These are phyloP conservation scores for Bhutanitis thaidina DNA, from an alignment of 2,888 invertebrate species.

Conservation along the genomic window DNA sequence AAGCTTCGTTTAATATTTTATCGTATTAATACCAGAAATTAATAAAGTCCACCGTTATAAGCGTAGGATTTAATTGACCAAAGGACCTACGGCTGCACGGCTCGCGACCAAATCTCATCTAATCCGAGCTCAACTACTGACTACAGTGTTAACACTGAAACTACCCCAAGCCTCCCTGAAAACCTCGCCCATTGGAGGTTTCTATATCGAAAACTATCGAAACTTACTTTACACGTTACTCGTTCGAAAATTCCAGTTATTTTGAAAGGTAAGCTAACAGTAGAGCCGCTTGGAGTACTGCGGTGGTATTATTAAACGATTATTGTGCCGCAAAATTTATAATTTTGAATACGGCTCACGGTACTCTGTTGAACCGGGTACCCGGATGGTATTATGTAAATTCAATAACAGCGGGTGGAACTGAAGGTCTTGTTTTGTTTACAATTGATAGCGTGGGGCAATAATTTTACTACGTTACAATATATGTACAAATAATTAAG, in stretches of 20 bases:
- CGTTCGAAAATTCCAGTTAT: conserved; percentile 38
- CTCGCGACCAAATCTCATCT: conserved; percentile 64
- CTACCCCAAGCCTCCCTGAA: conserved; percentile 34
- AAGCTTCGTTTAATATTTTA: conserved; percentile 5
- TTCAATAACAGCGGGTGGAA: conserved; percentile 44
- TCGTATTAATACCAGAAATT: conserved; percentile 27
- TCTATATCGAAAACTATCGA: conserved; percentile 42
- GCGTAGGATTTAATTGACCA: conserved; percentile 67
- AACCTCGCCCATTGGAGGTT: conserved; percentile 48
- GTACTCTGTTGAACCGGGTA: conserved; percentile 43
- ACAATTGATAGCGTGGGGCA: conserved; percentile 37
- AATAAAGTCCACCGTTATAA: conserved; percentile 50
- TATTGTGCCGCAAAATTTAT: conserved; percentile 58
- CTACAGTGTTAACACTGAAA: conserved; percentile 64
- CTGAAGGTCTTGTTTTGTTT: conserved; percentile 45
- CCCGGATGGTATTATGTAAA: conserved; percentile 59
- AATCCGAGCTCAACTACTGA: conserved; percentile 74
- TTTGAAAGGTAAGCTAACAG: conserved; percentile 35
- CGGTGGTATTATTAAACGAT: conserved; percentile 55
- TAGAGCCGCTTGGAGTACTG: conserved; percentile 29
- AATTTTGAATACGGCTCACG: conserved; percentile 42
- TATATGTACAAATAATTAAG: not conserved
- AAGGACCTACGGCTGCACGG: conserved; percentile 49
- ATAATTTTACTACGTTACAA: conserved; percentile 14
- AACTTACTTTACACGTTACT: conserved; percentile 60